Evolutionary conservation across 1,140 invertebrate genomes (phyloP).

Genomic region (Oreohelix idahoensis): DNA sequence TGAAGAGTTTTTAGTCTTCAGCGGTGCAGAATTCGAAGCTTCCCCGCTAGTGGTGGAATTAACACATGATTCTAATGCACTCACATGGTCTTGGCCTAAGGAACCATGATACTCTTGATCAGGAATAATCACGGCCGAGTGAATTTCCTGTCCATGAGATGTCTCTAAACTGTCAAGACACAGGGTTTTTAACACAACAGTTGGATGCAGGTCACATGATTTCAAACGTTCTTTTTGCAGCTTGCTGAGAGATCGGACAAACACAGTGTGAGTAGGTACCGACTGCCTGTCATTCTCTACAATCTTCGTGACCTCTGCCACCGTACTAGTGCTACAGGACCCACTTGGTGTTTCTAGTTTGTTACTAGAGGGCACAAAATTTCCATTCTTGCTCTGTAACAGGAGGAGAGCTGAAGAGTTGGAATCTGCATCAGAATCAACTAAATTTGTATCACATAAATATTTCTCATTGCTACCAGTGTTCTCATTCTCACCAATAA

Average conservation of each 20-base stretch:
- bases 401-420: background rate
- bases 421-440: conserved; percentile 5
- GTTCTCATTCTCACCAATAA: background rate
- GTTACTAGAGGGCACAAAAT: background rate
- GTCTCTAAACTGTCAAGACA: background rate
- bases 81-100: background rate
- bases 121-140: background rate
- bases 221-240: conserved; percentile 14
- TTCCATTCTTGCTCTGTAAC: background rate
- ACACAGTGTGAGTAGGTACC: background rate
- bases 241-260: conserved; percentile 23
- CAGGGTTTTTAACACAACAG: conserved; percentile 11
- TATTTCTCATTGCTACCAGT: background rate
- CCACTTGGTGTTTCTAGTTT: background rate
- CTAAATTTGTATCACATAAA: background rate
- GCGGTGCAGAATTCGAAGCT: background rate
- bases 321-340: background rate
- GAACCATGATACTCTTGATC: background rate
- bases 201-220: conserved; percentile 15
- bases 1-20: conserved; percentile 22
- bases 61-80: background rate
- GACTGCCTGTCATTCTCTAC: background rate
- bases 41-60: background rate
- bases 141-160: background rate
- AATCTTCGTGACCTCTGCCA: background rate